Base-by-base conservation (phyloP, 2,797 vertebrate species). In the Petrocephalus schoutedeni region DNA sequence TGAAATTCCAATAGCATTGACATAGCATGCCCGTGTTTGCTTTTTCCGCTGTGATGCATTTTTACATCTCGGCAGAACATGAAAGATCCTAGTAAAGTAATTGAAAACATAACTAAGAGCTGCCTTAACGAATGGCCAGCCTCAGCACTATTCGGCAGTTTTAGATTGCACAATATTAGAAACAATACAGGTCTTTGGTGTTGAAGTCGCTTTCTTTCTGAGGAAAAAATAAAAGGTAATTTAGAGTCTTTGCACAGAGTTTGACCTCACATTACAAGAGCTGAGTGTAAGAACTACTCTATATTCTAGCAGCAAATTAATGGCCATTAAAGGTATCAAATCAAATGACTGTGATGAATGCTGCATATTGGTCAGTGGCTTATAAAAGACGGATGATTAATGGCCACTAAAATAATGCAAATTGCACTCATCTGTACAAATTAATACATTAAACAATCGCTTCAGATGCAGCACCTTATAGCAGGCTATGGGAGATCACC, bases 41-140 rank as follows among this genome's bases (percentile, higher is more conserved):
- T 84, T 56, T 53, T 28, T 56, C 32, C 14, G 21, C n/a, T 84
- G 49, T 5, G 23, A 56, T 32, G 9, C 82, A 84, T 28, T 84
- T 53, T 53, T 14, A 84, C 49, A 28, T 84, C 82, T 84, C 82
- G 19, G 36, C 36, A 54, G 49, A 84, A 84, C 49, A 84, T 84
- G 82, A 84, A 84, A 53, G 51, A 28, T 9, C 10, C 51, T 14
- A 21, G 51, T 84, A 28, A 51, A 56, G 49, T 84, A 53, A 84
- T 84, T 56, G 82, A 84, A 84, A 84, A 84, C 51, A 84, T 84
- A 84, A 54, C 82, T 84, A 84, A 84, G 49, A 84, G 9, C 82
- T 84, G 45, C 23, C 80, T n/a, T 83, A 84, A 84, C 21, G 4
- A 84, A 84, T 0, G 4, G 21, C 56, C 58, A 64, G 85, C n/a